phyloP scores from a whole-genome alignment of 2,797 vertebrate species.

The Muscicapa comitata region DNA sequence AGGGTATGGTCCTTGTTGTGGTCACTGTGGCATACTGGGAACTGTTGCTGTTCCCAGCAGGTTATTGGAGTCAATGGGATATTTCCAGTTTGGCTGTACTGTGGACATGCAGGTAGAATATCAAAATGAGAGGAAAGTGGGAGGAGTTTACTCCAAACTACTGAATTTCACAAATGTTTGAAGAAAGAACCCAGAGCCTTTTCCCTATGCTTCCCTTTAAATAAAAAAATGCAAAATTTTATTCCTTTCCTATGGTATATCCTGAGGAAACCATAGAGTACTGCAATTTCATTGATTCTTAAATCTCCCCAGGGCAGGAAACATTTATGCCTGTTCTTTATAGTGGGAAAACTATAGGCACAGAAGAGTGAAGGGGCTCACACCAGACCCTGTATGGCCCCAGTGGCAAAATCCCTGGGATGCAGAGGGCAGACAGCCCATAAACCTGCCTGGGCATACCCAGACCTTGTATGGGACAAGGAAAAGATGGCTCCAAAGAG shows the following conservation, averaged over 20 bases:
- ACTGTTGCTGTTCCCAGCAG: accelerated
- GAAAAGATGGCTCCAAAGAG: not conserved
- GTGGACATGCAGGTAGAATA: not conserved
- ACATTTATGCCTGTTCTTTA: not conserved
- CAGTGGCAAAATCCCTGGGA: not conserved
- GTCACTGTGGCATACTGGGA: not conserved
- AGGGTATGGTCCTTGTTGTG: not conserved
- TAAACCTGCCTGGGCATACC: not conserved
- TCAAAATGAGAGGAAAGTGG: not conserved
- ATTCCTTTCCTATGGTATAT: not conserved
- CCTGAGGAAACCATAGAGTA: not conserved
- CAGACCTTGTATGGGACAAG: accelerated
- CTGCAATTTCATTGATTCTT: not conserved
- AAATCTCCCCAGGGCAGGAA: not conserved
- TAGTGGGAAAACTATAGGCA: not conserved
- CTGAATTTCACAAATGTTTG: not conserved
- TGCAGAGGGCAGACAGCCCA: not conserved
- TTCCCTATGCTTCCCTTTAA: not conserved
- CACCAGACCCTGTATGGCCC: not conserved
- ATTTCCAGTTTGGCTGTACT: not conserved
- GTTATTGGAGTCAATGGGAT: not conserved
- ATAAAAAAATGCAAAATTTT: not conserved
- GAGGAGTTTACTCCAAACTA: not conserved
- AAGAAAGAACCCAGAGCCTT: not conserved
- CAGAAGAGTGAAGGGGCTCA: not conserved